Base-by-base conservation (phyloP, 1,140 invertebrate genomes). In the Musca vetustissima region DNA sequence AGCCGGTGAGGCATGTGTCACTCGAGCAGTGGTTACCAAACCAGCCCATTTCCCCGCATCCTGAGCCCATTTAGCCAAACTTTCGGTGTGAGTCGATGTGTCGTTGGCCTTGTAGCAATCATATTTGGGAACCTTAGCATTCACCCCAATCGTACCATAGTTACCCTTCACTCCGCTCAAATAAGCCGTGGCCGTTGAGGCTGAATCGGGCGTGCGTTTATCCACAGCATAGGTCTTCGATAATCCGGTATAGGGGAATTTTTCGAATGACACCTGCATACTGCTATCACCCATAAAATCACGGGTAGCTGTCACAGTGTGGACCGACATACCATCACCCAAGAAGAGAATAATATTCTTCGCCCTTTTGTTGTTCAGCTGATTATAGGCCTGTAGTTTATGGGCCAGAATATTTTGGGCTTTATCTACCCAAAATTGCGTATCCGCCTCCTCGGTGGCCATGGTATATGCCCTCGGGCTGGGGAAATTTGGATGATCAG, bases 101-200 rank as follows among this genome's bases (percentile, higher is more conserved):
- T 80, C 68, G 1, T 66, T 70, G 7, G 57, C 73, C 4, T 72
- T 64, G 19, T 64, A 71, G 64, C 91, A 89, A 73, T 90, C 85
- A 1, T 81, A 75, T 4, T 84, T 81, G 13, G 82, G 83, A 4
- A 91, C 89, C 9, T 85, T 80, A 0, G 86, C 89, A 71, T 87
- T 88, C 4, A 96, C 86, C 0, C 93, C 93, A 13, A 95, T 77
- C 0, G 89, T 91, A 50, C 87, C 90, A 32, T 85, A 85, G 76
- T 94, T 94, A 1, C 85, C 87, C 82, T 97, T 97, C 0, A 93
- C 89, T 1, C 95, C 94, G 32, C 86, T 86, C n/a, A 96, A 81
- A 72, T 92, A 93, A 0, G 94, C 93, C 0, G 93, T 96, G 4
- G 86, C 82, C 0, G 92, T 89, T 53, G 87, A 90, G 0, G 93